These are phyloP conservation scores for Clarias fuscus DNA, from an alignment of 2,797 vertebrate genomes.

Conservation along the genomic window DNA sequence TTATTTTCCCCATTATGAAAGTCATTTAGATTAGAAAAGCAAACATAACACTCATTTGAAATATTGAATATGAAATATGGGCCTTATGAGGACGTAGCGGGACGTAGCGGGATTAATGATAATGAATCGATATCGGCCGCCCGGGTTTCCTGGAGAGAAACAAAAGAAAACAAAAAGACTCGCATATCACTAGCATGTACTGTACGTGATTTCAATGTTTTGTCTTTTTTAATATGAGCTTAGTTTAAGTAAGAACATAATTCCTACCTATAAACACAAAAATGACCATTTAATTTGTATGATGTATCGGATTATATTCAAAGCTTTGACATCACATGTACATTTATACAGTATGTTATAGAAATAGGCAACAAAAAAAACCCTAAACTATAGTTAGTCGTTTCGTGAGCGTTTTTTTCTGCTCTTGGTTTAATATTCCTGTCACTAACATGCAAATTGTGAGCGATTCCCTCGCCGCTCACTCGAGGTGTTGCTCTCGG, in stretches of 20 bases:
- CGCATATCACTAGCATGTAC: no score
- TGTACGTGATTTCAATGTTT: not conserved
- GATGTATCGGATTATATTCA: not conserved
- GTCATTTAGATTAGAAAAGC: not conserved
- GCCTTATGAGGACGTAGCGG: not conserved
- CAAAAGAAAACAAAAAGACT: no score
- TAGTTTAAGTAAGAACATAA: not conserved
- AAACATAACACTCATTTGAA: not conserved
- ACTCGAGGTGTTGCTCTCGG: conserved; percentile 22
- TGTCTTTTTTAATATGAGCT: not conserved
- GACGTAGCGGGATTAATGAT: not conserved
- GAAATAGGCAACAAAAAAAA: not conserved
- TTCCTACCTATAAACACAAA: not conserved
- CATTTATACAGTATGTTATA: not conserved
- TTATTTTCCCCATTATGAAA: not conserved
- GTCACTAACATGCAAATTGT: conserved; percentile 45
- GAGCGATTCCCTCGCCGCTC: conserved; percentile 33
- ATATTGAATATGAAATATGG: not conserved
- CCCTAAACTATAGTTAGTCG: not conserved
- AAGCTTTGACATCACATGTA: not conserved
- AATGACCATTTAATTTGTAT: not conserved
- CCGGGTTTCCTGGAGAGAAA: no score
- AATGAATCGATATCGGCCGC: not conserved
- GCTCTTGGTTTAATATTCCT: conserved; percentile 39
- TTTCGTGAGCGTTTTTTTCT: conserved; percentile 17